phyloP scores from a whole-genome alignment of 92 coral and sea anemone species.

The Palythoa grandis region DNA sequence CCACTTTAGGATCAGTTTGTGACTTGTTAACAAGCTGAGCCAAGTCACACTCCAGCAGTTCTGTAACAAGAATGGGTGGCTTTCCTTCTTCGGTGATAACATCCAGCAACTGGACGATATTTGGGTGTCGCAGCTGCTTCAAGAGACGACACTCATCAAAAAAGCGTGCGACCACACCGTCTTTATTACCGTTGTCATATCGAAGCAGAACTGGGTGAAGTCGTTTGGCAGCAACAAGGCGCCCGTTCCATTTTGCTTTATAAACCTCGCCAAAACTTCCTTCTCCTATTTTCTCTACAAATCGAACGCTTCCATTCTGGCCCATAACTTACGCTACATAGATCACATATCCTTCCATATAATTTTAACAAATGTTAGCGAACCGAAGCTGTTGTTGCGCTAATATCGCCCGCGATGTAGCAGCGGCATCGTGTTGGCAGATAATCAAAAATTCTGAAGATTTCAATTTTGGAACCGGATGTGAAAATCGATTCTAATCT shows the following conservation, averaged over 20 bases:
- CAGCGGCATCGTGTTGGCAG: no score
- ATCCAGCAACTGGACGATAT: constrained; percentile 40
- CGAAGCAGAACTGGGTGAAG: constrained; percentile 57
- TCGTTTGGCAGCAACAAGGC: constrained; percentile 71
- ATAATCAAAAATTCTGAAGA: no score
- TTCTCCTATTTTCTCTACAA: constrained; percentile 49
- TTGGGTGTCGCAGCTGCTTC: constrained; percentile 55
- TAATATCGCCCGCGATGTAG: no score
- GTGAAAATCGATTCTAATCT: no score
- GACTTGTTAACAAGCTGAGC: constrained; percentile 39
- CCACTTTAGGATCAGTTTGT: constrained; percentile 22
- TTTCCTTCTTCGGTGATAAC: constrained; percentile 41
- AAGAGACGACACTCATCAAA: constrained; percentile 58
- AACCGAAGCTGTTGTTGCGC: no score
- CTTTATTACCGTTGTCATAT: constrained; percentile 22
- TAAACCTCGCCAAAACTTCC: constrained; percentile 68
- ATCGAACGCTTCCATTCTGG: constrained; percentile 28
- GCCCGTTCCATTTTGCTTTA: constrained; percentile 67
- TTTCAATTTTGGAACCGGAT: no score
- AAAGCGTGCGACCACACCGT: constrained; percentile 63
- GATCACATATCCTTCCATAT: no score
- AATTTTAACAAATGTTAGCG: no score
- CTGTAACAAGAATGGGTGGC: constrained; percentile 65
- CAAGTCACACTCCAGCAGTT: constrained; percentile 65
- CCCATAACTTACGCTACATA: not conserved